Evolutionary conservation across 2,888 invertebrate genomes (phyloP), one percentile per base, ranked within the genome.

Genomic region (Gymnocheta viridis): DNA sequence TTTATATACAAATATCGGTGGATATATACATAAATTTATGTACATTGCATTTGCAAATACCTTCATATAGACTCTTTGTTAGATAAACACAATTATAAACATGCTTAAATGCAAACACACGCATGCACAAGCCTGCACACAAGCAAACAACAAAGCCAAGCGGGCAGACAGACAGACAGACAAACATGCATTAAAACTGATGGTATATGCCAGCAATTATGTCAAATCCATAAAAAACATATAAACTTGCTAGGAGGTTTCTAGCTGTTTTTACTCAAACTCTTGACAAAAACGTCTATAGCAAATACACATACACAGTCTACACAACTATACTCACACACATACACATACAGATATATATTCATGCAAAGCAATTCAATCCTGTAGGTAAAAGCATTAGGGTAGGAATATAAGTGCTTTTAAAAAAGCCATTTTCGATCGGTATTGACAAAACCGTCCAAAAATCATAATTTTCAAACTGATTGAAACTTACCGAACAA

Each of bases 51-150:
- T 44, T 7, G 29, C 41, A 62, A 29, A 41, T 44, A 44, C 32
- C 6, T 49, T 17, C 24, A 38, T 27, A 66, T 54, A 47, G 17
- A 54, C 69, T 27, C 69, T 70, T 51, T 69, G 62, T 32, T 64
- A 64, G 41, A 64, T 54, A 79, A 79, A 79, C 64, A 47, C 54
- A 54, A 44, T 72, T 79, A 79, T 64, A 72, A 54, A 72, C 70
- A 70, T 62, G 62, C 51, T 60, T n/a, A 29, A 69, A 69, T 19
- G 60, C 17, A 60, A 69, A 78, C 7, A 78, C 5, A 70, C 10
- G 38, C 17, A 51, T 77, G 58, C 62, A 35, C 10, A 58, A 35
- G 22, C 27, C 17, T 22, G 17, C 41, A 58, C 2, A 17, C 22
- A 69, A n/a, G 22, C 1, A 51, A 44, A 27, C 51, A 24, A 5